Percentiles rank a stretch among this genome's conserved stretches.
Conservation (phyloP, 2,888 invertebrate genomes). For the Eupelmus urozonus region DNA sequence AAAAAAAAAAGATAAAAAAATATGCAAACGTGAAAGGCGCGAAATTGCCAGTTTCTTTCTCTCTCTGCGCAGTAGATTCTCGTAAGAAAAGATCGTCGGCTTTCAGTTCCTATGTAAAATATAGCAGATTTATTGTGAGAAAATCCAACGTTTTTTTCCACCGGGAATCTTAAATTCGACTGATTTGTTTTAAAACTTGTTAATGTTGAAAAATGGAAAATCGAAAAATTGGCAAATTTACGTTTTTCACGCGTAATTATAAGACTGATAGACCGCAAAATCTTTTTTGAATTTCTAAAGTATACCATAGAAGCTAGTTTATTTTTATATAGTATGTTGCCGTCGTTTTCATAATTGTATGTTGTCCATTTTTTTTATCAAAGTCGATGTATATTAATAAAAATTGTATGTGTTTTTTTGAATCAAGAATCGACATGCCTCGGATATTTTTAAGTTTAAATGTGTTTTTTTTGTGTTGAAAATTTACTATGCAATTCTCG, state of each 20-base stretch:
- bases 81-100: constrained; percentile 36
- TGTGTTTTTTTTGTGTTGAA: constrained; percentile 17
- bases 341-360: constrained; percentile 27
- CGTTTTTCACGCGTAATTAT: constrained; percentile 33
- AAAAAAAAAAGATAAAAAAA: background rate
- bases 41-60: constrained; percentile 30
- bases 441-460: constrained; percentile 29
- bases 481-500: constrained; percentile 36
- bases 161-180: constrained; percentile 14
- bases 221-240: constrained; percentile 5
- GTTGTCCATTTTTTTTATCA: constrained; percentile 33
- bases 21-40: constrained; percentile 20
- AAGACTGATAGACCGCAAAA: constrained; percentile 51
- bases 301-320: constrained; percentile 44
- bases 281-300: constrained; percentile 38
- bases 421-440: background rate
- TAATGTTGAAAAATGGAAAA: background rate
- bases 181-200: constrained; percentile 9
- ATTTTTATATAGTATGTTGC: constrained; percentile 41
- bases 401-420: constrained; percentile 13
- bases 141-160: too few species aligned
- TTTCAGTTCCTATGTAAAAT: constrained; percentile 49
- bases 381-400: constrained; percentile 19
- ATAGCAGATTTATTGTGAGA: constrained; percentile 26
- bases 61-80: constrained; percentile 13